phyloP scores from a whole-genome alignment of 2,797 vertebrate genomes.

The Acanthurus leucopareius region DNA sequence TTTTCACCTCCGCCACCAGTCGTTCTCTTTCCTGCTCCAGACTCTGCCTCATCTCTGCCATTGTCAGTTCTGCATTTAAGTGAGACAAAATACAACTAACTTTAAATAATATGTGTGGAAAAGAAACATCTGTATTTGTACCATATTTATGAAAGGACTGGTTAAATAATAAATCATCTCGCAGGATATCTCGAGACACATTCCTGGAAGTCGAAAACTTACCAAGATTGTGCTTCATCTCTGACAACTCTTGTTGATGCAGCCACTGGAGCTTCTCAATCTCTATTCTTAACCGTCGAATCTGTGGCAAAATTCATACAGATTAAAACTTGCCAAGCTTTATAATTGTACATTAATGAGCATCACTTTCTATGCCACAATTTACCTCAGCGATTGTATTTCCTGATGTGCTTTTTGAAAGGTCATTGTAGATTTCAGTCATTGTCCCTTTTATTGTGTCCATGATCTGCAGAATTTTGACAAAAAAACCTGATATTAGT shows the following conservation, averaged over 20 bases:
- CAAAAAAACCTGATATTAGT: background rate
- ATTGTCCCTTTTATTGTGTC: slow-evolving; percentile 98
- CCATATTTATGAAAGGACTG: background rate
- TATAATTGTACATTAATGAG: background rate
- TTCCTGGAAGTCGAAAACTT: slow-evolving; percentile 31
- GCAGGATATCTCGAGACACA: background rate
- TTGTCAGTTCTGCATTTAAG: slow-evolving; percentile 92
- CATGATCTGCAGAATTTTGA: slow-evolving; percentile 91
- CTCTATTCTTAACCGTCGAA: slow-evolving; percentile 95
- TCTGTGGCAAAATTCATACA: slow-evolving; percentile 80
- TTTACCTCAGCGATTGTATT: slow-evolving; percentile 97
- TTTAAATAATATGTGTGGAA: background rate
- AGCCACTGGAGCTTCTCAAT: slow-evolving; percentile 99
- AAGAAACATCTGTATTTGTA: background rate
- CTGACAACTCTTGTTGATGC: slow-evolving; percentile 96
- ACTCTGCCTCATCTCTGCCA: slow-evolving; percentile 99
- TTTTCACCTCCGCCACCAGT: slow-evolving; percentile 95
- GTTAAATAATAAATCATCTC: background rate
- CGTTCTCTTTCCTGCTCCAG: slow-evolving; percentile 96
- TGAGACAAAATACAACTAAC: background rate
- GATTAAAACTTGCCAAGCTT: background rate
- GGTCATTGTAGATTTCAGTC: slow-evolving; percentile 99
- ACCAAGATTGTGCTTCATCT: slow-evolving; percentile 99
- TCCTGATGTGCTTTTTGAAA: slow-evolving; percentile 96
- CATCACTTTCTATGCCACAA: background rate